Percentiles rank a stretch among this genome's conserved stretches.
Conservation (phyloP, 2,888 invertebrate genomes). For the Limenitis camilla region DNA sequence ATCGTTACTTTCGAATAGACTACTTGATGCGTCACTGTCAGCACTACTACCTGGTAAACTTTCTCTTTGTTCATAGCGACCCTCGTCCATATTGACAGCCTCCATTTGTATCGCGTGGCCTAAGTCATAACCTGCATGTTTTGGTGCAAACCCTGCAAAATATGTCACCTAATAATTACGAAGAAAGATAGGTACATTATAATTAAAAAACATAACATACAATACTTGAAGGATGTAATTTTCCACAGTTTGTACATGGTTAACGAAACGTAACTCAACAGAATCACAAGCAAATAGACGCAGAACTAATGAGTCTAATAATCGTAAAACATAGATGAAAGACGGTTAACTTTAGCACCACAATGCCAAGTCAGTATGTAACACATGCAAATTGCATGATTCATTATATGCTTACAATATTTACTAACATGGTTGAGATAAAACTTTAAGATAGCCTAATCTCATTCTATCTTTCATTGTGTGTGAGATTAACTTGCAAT, state of each 20-base stretch:
- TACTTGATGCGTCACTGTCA: slow-evolving; percentile 56
- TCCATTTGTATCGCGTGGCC: slow-evolving; percentile 69
- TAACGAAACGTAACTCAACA: slow-evolving; percentile 23
- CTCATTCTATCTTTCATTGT: slow-evolving; percentile 11
- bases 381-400: slow-evolving; percentile 25
- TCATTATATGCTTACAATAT: slow-evolving; percentile 20
- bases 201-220: slow-evolving; percentile 35
- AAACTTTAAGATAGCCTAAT: slow-evolving; percentile 15
- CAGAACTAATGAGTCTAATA: slow-evolving; percentile 50
- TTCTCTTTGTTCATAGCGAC: slow-evolving; percentile 56
- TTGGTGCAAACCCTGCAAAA: slow-evolving; percentile 60
- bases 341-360: slow-evolving; percentile 46
- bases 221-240: slow-evolving; percentile 48
- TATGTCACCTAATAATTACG: slow-evolving; percentile 11
- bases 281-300: slow-evolving; percentile 46
- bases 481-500: not conserved
- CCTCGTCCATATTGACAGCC: slow-evolving; percentile 56
- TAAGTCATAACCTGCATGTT: slow-evolving; percentile 60
- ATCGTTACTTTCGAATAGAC: slow-evolving; percentile 48
- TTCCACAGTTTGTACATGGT: slow-evolving; percentile 60
- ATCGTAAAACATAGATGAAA: slow-evolving; percentile 42
- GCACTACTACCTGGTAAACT: slow-evolving; percentile 51
- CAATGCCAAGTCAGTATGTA: slow-evolving; percentile 39
- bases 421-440: slow-evolving; percentile 18
- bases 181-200: slow-evolving; percentile 24